A percentile compares a stretch with the other conserved stretches of the same genome.
These are phyloP conservation scores for Podocnemis expansa DNA, from an alignment of 2,113 vertebrate species.

Conservation along the genomic window DNA sequence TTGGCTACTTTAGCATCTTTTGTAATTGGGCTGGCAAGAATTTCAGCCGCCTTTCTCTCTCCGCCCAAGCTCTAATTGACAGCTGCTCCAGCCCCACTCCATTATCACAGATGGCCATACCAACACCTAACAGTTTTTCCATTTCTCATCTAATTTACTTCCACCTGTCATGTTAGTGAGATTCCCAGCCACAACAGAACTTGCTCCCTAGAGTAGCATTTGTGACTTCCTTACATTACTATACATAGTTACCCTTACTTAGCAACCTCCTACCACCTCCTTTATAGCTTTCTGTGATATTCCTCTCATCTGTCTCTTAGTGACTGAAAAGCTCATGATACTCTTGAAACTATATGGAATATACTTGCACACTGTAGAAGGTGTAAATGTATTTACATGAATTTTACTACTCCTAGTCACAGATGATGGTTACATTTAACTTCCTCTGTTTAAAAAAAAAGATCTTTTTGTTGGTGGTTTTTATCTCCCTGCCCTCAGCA, in stretches of 20 bases:
- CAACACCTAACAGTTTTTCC: background rate
- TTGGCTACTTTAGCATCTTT: constrained; percentile 55
- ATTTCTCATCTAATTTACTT: background rate
- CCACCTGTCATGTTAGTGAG: background rate
- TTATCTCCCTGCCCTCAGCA: fast-evolving
- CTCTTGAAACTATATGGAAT: background rate
- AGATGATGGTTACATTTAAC: constrained; percentile 27
- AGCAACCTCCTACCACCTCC: background rate
- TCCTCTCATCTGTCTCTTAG: fast-evolving
- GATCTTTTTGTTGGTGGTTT: fast-evolving
- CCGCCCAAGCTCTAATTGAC: constrained; percentile 2
- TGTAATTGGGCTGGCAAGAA: constrained; percentile 57
- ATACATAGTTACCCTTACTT: background rate
- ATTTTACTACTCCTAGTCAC: background rate
- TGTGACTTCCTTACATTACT: background rate
- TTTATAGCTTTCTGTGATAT: background rate
- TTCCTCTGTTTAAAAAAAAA: background rate
- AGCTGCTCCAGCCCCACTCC: background rate
- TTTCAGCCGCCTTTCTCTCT: background rate
- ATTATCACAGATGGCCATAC: background rate
- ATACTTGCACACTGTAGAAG: background rate
- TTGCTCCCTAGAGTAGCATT: background rate
- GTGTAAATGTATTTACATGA: background rate
- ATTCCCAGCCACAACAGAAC: background rate
- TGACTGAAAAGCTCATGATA: background rate